A percentile compares a stretch with the other conserved stretches of the same genome.
These are phyloP conservation scores for Mungos mungo DNA, from an alignment of 2,113 vertebrate genomes.

Conservation along the genomic window DNA sequence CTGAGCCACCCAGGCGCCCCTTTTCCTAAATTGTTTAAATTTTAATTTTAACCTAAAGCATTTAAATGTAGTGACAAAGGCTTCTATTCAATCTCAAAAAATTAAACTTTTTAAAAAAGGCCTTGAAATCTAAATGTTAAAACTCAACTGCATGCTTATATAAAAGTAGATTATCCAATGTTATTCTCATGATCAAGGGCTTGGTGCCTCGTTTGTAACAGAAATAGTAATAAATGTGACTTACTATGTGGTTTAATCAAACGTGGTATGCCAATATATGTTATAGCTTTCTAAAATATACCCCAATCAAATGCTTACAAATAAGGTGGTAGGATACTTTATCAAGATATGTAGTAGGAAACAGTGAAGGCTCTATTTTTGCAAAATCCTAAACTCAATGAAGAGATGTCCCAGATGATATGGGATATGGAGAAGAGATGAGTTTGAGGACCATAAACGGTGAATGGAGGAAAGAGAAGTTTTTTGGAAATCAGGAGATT, in stretches of 20 bases:
- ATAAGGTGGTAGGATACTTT: neutral
- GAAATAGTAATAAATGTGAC: neutral
- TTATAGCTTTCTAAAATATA: neutral
- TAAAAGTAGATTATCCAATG: neutral
- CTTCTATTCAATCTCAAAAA: neutral
- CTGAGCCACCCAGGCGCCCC: no score
- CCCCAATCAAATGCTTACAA: neutral
- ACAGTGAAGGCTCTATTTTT: neutral
- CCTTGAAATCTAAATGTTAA: neutral
- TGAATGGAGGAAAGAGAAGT: neutral
- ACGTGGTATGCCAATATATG: neutral
- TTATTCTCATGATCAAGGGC: neutral
- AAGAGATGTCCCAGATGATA: neutral
- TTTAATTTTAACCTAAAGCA: conserved; percentile 15
- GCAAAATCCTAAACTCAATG: neutral
- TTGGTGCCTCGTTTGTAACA: neutral
- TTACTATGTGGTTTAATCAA: neutral
- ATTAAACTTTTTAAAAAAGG: neutral
- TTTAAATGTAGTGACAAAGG: neutral
- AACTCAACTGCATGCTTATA: neutral
- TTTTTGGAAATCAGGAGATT: neutral
- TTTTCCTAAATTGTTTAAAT: neutral
- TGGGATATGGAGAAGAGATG: neutral
- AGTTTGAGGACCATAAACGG: neutral
- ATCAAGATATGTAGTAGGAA: neutral